Evolutionary conservation across 2,797 vertebrate genomes (phyloP).

Genomic region (Phoeniculus purpureus): DNA sequence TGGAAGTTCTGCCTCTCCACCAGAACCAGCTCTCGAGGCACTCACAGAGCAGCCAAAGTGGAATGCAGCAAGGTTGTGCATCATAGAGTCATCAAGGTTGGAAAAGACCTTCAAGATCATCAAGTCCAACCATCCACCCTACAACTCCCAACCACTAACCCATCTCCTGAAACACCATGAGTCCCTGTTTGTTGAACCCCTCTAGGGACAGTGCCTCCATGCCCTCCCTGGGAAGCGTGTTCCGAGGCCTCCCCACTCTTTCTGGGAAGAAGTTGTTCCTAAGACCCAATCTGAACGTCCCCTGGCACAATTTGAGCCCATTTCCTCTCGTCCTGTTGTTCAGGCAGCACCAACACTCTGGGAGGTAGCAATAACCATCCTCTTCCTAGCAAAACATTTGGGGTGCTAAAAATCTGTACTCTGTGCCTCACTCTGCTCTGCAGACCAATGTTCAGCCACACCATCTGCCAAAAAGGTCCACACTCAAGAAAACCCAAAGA

Average conservation of each 20-base stretch:
- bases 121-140: no score
- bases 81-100: no score
- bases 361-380: not conserved
- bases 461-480: not conserved
- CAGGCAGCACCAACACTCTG: not conserved
- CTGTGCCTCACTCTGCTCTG: not conserved
- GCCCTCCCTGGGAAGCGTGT: no score
- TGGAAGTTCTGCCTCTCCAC: not conserved
- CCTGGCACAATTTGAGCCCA: no score
- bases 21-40: not conserved
- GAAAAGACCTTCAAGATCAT: no score
- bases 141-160: no score
- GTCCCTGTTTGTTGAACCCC: no score
- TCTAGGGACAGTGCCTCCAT: no score
- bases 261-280: no score
- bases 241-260: no score
- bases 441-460: not conserved
- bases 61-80: not conserved
- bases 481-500: not conserved
- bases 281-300: no score
- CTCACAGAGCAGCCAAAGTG: not conserved
- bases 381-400: not conserved
- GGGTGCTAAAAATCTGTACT: not conserved
- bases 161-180: no score
- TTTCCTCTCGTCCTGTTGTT: not conserved